Percentiles rank a stretch among this genome's conserved stretches.
phyloP scores from a whole-genome alignment of 2,113 vertebrate species.

The Malurus alboscapulatus region DNA sequence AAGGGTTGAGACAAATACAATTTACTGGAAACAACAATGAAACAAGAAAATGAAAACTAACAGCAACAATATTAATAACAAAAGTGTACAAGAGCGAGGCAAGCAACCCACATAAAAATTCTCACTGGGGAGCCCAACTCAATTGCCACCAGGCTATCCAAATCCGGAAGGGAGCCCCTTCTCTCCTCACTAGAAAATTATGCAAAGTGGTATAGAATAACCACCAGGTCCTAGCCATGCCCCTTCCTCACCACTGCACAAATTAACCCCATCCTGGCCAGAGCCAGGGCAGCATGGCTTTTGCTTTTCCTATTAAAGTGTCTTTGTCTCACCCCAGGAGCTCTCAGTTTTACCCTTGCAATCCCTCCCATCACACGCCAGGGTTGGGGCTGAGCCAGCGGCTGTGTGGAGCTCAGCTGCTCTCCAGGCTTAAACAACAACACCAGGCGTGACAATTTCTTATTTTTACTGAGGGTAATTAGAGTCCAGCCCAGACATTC shows the following conservation, averaged over 20 bases:
- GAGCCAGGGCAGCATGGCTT: not conserved
- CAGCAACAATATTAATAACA: not conserved
- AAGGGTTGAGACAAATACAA: not conserved
- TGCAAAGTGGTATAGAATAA: not conserved
- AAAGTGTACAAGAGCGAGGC: not conserved
- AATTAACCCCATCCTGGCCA: not conserved
- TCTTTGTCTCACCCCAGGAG: rapidly evolving
- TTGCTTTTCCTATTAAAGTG: not conserved
- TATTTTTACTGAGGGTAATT: constrained; percentile 23
- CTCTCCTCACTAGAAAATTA: not conserved
- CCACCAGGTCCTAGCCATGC: not conserved
- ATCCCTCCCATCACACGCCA: not conserved
- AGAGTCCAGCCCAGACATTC: not conserved
- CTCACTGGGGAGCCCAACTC: rapidly evolving
- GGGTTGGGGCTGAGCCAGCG: rapidly evolving
- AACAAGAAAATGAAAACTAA: not conserved
- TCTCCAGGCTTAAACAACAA: not conserved
- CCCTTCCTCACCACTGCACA: too few species aligned
- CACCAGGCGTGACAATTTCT: not conserved
- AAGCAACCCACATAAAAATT: not conserved
- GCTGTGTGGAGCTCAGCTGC: not conserved
- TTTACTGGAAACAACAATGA: not conserved
- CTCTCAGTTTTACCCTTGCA: not conserved
- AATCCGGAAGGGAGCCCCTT: not conserved
- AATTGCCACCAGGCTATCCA: rapidly evolving